Evolutionary conservation across 2,888 invertebrate species (phyloP), one percentile per base, ranked within the genome.

Genomic region (Hanleya hanleyi): DNA sequence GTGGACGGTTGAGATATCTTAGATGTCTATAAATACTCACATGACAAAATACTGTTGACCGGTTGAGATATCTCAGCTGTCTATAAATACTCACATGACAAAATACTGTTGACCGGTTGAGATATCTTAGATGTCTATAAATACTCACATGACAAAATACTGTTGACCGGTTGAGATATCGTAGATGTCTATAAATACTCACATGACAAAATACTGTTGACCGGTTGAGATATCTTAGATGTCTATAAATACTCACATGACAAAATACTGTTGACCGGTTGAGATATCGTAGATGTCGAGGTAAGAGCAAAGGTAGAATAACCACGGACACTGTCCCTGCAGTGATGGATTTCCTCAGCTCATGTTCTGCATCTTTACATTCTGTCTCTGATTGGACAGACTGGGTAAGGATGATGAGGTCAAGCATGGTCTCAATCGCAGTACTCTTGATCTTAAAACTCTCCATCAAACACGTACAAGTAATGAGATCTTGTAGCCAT

Each of bases 401-500:
- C 82, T 92, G 93, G 0, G 93, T 92, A 49, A 94, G 86, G n/a
- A 92, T 91, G 71, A 95, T 93, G 36, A 95, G 91, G 87, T 96
- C 95, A 77, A 96, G 91, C 57, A 95, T 90, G 1, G 95, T 94
- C 3, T 93, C 93, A 74, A 95, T 94, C 1, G 95, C 93, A 0
- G 93, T 92, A 66, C 94, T 86, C 77, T 90, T 90, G 32, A 91
- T 81, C 9, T 86, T 80, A 73, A 90, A 93, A 73, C 93, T 90
- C 68, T 91, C 92, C 7, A 93, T 90, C 90, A 93, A 94, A 82
- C 94, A 95, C 0, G 94, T 92, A 67, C 94, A 94, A 6, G 94
- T 93, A 4, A 94, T 91, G 18, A 96, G 90, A 50, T 94, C 93
- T 84, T 94, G 93, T 51, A 95, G 89, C 95, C 96, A 96, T 38